phyloP scores from a whole-genome alignment of 2,888 invertebrate genomes.

The Drosophila paranaensis region DNA sequence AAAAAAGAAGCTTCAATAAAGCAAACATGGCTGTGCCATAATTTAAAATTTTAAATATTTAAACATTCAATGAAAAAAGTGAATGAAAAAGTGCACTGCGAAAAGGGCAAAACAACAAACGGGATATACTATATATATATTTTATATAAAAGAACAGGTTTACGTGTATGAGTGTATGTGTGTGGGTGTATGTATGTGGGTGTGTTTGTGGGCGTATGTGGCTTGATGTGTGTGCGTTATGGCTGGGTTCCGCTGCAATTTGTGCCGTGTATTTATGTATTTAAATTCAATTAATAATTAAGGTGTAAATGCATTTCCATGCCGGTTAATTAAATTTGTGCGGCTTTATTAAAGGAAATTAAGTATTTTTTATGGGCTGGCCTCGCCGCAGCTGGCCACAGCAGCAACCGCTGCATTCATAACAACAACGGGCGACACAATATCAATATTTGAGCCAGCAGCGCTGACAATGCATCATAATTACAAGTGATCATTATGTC shows the following conservation, averaged over 20 bases:
- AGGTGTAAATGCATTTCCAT: conserved; percentile 82
- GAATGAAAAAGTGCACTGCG: conserved; percentile 7
- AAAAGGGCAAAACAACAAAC: conserved; percentile 14
- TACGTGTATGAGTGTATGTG: background rate
- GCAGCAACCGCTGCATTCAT: conserved; percentile 42
- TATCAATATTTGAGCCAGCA: conserved; percentile 20
- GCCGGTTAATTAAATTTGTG: conserved; percentile 82
- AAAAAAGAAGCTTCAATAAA: conserved; percentile 19
- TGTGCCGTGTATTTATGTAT: conserved; percentile 62
- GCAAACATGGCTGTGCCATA: conserved; percentile 18
- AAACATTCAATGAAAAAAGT: conserved; percentile 24
- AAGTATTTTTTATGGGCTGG: conserved; percentile 62
- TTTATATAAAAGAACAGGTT: conserved; percentile 5
- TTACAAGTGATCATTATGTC: conserved; percentile 44
- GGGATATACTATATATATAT: conserved; percentile 6
- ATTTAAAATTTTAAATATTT: conserved; percentile 46
- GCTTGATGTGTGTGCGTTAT: conserved; percentile 5
- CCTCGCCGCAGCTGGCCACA: conserved; percentile 39
- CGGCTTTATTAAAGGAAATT: conserved; percentile 81
- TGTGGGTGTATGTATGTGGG: background rate
- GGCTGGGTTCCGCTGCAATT: conserved; percentile 26
- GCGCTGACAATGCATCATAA: conserved; percentile 22
- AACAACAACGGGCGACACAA: conserved; percentile 20
- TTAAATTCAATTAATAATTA: conserved; percentile 82
- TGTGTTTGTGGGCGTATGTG: background rate